Percentiles rank a stretch among this genome's conserved stretches.
Conservation (phyloP, 2,888 invertebrate genomes). For the Drosophila antonietae region DNA sequence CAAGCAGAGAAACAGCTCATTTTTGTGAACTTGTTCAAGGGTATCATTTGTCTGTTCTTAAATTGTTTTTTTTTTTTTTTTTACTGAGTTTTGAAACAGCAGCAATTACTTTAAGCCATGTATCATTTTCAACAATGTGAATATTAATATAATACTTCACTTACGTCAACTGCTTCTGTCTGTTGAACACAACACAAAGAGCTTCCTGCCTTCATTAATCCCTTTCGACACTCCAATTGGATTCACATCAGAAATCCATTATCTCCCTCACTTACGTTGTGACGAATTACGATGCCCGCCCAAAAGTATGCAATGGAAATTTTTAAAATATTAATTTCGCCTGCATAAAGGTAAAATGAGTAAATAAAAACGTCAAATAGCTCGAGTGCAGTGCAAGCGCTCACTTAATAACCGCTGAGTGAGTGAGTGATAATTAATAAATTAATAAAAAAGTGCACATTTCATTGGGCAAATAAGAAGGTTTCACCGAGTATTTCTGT, state of each 20-base stretch:
- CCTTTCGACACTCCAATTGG: conserved; percentile 9
- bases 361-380: conserved; percentile 36
- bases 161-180: neutral
- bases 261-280: neutral
- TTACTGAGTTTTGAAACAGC: neutral
- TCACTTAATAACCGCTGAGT: conserved; percentile 50
- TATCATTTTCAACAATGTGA: neutral
- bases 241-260: conserved; percentile 3
- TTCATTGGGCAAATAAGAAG: conserved; percentile 45
- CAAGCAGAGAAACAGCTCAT: conserved; percentile 5
- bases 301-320: conserved; percentile 46
- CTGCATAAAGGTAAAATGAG: neutral
- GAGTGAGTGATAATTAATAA: conserved; percentile 43
- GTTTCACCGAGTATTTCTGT: neutral
- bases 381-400: conserved; percentile 37
- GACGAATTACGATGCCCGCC: conserved; percentile 2
- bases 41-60: conserved; percentile 20
- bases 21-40: conserved; percentile 13
- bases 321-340: conserved; percentile 24
- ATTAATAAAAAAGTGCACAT: conserved; percentile 42
- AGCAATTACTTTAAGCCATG: neutral
- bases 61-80: conserved; percentile 14
- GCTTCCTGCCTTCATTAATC: neutral
- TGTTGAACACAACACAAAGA: neutral
- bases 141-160: conserved; percentile 1